Evolutionary conservation across 2,113 vertebrate species (phyloP), one percentile per base, ranked within the genome.

Genomic region (Chauna torquata): DNA sequence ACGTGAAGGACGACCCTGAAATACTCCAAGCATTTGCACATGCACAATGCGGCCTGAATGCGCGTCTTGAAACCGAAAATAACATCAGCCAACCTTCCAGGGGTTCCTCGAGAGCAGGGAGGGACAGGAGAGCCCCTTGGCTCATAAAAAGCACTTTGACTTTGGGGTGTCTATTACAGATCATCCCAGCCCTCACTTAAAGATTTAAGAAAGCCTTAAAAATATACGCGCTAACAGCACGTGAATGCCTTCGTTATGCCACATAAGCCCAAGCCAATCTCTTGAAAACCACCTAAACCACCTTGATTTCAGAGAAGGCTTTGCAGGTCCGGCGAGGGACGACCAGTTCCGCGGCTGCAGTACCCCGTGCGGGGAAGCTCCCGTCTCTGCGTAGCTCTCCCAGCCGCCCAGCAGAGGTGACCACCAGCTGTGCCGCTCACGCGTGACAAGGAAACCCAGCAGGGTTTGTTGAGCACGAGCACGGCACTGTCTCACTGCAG

Each of bases 241-340:
- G 23, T 57, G 36, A 72, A 82, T 72, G n/a, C 11, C 58, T 76
- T 64, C 64, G n/a, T 85, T 44, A 12, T 3, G 34, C 32, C 0
- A 0, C 44, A 25, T 1, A 36, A 72, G 34, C 28, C 69, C 8
- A 3, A 1, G 4, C 3, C 55, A 81, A 50, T 11, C 72, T 71
- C 69, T 15, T 58, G 28, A 77, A 81, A 87, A 52, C 4, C 70
- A 55, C 28, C 18, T 78, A 22, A 19, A 30, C 27, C 36, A 18
- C 59, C 40, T 36, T 3, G 22, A 24, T 92, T 70, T 89, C 40
- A 77, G 44, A 72, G 17, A 90, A 44, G 12, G 6, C 16, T 84
- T 66, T 50, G 38, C 55, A 47, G 1, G 30, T 16, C 16, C 3
- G 30, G 16, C 12, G 24, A 75, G 70, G 20, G 27, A 45, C 52